These are phyloP conservation scores for Bettongia penicillata DNA, from an alignment of 2,113 vertebrate species.

Conservation along the genomic window DNA sequence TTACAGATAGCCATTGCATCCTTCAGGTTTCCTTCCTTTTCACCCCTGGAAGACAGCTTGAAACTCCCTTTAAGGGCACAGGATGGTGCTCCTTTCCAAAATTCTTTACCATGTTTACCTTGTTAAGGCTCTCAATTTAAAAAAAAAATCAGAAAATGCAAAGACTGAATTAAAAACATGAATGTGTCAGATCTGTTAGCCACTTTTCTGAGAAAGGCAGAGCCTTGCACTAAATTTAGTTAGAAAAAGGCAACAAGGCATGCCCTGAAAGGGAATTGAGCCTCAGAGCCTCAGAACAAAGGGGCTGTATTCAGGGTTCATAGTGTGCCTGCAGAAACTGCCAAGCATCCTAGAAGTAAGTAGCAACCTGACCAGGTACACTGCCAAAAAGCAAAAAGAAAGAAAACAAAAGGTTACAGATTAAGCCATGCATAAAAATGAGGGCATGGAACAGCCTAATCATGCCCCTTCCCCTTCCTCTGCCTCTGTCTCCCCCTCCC, in stretches of 20 bases:
- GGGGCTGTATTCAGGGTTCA: conserved; percentile 28
- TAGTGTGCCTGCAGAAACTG: conserved; percentile 49
- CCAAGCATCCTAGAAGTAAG: conserved; percentile 49
- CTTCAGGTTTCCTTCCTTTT: neutral
- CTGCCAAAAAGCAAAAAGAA: neutral
- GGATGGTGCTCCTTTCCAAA: neutral
- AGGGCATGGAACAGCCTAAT: conserved; percentile 27
- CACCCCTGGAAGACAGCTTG: neutral
- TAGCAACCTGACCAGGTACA: conserved; percentile 44
- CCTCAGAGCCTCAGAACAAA: conserved; percentile 26
- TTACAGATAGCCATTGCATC: neutral
- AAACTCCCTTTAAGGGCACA: conserved; percentile 22
- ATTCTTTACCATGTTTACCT: conserved; percentile 8
- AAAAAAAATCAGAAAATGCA: conserved; percentile 39
- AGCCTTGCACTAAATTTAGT: conserved; percentile 20
- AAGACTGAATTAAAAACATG: conserved; percentile 6
- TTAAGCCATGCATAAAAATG: conserved; percentile 57
- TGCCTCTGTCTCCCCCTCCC: neutral
- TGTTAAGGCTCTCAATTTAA: conserved; percentile 23
- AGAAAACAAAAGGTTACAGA: conserved; percentile 65
- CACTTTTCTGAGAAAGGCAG: neutral
- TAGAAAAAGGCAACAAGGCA: conserved; percentile 7
- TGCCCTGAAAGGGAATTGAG: neutral
- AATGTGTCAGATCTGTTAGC: conserved; percentile 23
- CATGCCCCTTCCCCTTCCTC: neutral